Evolutionary conservation across 2,797 vertebrate genomes (phyloP), one percentile per base, ranked within the genome.

Genomic region (Gallinago solitaria): DNA sequence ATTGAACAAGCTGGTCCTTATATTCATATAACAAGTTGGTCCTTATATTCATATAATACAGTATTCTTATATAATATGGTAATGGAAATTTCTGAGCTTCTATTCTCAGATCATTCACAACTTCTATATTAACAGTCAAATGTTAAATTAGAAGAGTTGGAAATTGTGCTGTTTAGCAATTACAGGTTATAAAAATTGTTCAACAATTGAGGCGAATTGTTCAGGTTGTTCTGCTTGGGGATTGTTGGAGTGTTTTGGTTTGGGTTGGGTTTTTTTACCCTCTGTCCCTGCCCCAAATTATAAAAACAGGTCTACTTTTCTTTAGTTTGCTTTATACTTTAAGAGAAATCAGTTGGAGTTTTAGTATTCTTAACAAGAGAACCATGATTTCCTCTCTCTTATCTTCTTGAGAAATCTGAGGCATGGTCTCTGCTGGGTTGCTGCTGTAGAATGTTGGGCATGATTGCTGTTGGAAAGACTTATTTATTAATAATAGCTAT

Each of bases 231-330:
- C 41, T 83, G 6, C 27, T 24, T 75, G 28, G 48, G 25, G 9
- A 16, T 48, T 21, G 11, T 35, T 64, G 56, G 5, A 57, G 11
- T 39, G 1, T 13, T 2, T 8, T 50, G 12, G 25, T 2, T 8
- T 45, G 12, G 16, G 9, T 59, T 28, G 59, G 33, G 33, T 32
- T 21, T 12, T 24, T 12, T 5, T 6, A 4, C 6, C 2, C 25
- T 28, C 24, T 1, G 1, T n/a, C 10, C 11, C 6, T 68, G 27
- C 13, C 15, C 13, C 0, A 0, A 64, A 11, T 2, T 59, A 4
- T 76, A 16, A 54, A 74, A 39, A 4, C 28, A 35, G 5, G 2
- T 59, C 41, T 87, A 1, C 9, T 15, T 75, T 84, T 76, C 18
- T 75, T 11, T 43, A 28, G 7, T 37, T 63, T 30, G 16, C 11